Percentiles rank a stretch among this genome's conserved stretches.
Evolutionary conservation across 2,888 invertebrate genomes (phyloP).

Genomic region (Platynereis dumerilii): DNA sequence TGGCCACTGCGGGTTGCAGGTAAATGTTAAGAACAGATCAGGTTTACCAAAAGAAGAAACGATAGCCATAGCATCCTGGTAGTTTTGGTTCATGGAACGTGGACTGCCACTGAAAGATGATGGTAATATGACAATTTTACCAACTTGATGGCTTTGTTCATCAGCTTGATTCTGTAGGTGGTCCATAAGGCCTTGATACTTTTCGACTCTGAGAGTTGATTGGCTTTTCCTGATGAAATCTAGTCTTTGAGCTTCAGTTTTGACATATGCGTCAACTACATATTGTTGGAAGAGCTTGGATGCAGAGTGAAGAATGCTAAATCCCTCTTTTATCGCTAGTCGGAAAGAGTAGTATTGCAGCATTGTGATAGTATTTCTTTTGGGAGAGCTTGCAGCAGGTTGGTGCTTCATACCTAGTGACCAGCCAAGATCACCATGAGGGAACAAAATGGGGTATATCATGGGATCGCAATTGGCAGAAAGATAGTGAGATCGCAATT

Average conservation of each 20-base stretch:
- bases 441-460: neutral
- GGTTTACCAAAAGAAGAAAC: too few species aligned
- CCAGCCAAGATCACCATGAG: slow-evolving; percentile 3
- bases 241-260: neutral
- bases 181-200: slow-evolving; percentile 34
- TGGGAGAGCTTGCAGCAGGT: neutral
- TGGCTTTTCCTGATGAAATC: neutral
- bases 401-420: neutral
- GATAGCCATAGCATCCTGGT: too few species aligned
- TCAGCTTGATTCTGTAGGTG: neutral
- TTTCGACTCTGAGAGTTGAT: neutral
- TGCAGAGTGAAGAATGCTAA: neutral
- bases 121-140: too few species aligned
- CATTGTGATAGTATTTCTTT: neutral
- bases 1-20: too few species aligned
- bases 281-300: neutral
- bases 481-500: neutral
- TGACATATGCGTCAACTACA: neutral
- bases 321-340: neutral
- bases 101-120: too few species aligned
- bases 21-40: too few species aligned
- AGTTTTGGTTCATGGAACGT: too few species aligned
- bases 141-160: too few species aligned
- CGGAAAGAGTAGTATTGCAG: neutral
- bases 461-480: slow-evolving; percentile 1